Evolutionary conservation across 2,888 invertebrate species (phyloP).

Genomic region (Calephelis perditalis): DNA sequence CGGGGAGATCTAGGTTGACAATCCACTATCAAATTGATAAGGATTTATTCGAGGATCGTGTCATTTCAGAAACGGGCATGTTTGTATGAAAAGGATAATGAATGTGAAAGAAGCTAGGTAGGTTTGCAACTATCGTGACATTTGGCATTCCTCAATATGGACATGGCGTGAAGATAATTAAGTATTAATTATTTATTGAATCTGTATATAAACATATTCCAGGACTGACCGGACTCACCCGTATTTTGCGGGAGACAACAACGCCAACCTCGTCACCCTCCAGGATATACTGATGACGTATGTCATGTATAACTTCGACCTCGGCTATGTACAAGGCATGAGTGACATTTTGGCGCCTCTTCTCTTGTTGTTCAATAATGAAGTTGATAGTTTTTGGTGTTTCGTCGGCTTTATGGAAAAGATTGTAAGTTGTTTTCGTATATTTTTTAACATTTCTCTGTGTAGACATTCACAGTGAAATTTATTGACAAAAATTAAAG

Average conservation of each 20-base stretch:
- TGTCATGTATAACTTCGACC: conserved; percentile 98
- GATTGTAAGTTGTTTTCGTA: conserved; percentile 81
- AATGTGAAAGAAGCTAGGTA: too few species aligned
- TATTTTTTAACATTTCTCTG: background rate
- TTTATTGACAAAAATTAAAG: too few species aligned
- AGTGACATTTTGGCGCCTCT: conserved; percentile 97
- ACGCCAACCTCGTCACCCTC: conserved; percentile 89
- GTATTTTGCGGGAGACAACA: conserved; percentile 96
- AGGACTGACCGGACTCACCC: conserved; percentile 94
- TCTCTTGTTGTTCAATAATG: conserved; percentile 91
- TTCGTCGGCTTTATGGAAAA: conserved; percentile 98
- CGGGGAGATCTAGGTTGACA: too few species aligned
- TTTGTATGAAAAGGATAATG: too few species aligned
- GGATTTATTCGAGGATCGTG: too few species aligned
- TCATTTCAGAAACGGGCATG: too few species aligned
- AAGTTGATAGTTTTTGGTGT: conserved; percentile 99
- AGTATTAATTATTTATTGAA: too few species aligned
- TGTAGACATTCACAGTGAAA: too few species aligned
- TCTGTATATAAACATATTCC: background rate
- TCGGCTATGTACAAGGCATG: conserved; percentile 98
- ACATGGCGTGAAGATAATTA: too few species aligned
- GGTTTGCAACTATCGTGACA: too few species aligned
- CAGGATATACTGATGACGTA: conserved; percentile 98
- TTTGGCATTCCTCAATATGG: too few species aligned
- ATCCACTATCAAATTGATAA: too few species aligned